These are phyloP conservation scores for Melieria omissa DNA, from an alignment of 2,888 invertebrate species.

Conservation along the genomic window DNA sequence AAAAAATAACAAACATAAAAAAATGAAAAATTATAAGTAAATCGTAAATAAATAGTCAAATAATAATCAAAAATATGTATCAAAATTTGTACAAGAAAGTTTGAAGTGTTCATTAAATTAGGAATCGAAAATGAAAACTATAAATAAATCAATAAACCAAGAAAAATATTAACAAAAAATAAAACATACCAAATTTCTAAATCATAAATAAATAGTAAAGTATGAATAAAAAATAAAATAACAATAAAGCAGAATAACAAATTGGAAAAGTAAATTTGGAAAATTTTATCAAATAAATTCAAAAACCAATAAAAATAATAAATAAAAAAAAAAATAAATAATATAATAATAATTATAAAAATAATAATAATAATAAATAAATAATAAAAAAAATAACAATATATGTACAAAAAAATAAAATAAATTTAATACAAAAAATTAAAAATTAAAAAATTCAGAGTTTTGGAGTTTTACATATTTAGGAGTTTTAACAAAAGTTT, in stretches of 20 bases:
- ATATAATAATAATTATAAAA: neutral
- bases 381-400: neutral
- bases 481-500: no score
- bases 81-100: neutral
- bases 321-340: neutral
- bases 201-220: neutral
- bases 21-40: neutral
- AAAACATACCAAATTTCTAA: neutral
- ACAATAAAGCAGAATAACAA: neutral
- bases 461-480: no score
- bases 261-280: neutral
- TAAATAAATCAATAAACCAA: neutral
- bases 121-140: neutral
- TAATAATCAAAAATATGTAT: neutral
- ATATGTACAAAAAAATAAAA: slow-evolving; percentile 2
- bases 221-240: neutral
- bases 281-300: neutral
- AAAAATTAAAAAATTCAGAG: no score
- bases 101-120: neutral
- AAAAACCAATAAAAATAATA: neutral
- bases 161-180: neutral
- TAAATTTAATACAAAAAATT: slow-evolving; percentile 4
- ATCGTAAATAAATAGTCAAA: neutral
- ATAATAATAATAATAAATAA: neutral
- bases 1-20: neutral